phyloP scores from a whole-genome alignment of 2,113 vertebrate species.

The Ochotona princeps region DNA sequence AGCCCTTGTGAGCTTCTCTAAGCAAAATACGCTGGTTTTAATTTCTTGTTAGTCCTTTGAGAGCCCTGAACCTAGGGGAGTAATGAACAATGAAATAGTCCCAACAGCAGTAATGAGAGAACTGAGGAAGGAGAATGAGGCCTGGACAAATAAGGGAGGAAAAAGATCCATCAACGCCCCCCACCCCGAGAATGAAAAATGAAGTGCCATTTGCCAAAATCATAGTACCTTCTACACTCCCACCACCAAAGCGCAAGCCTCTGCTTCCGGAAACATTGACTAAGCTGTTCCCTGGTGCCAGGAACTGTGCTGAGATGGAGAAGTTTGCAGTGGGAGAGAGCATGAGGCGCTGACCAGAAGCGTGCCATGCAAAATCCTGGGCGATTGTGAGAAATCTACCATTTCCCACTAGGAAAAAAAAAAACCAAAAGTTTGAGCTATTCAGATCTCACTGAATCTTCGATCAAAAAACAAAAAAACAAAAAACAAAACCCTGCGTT shows the following conservation, averaged over 20 bases:
- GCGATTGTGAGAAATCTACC: neutral
- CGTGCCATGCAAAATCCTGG: neutral
- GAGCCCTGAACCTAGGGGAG: neutral
- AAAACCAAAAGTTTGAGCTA: neutral
- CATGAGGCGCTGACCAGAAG: neutral
- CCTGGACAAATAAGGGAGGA: neutral
- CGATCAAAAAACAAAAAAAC: neutral
- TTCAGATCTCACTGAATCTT: neutral
- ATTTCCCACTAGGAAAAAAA: neutral
- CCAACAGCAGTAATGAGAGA: neutral
- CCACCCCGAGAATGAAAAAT: neutral
- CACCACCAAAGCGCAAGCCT: neutral
- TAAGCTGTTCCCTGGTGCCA: neutral
- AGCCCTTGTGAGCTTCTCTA: conserved; percentile 43
- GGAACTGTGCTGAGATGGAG: neutral
- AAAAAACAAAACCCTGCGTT: neutral
- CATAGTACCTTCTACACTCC: neutral
- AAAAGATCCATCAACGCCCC: neutral
- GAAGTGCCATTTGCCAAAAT: neutral
- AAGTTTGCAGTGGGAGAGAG: neutral
- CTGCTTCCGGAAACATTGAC: neutral
- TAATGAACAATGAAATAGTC: conserved; percentile 15
- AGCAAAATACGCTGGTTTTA: conserved; percentile 58
- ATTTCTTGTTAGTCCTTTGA: conserved; percentile 48
- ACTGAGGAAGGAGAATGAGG: neutral